These are phyloP conservation scores for Xestia xanthographa DNA, from an alignment of 2,888 invertebrate species.

Conservation along the genomic window DNA sequence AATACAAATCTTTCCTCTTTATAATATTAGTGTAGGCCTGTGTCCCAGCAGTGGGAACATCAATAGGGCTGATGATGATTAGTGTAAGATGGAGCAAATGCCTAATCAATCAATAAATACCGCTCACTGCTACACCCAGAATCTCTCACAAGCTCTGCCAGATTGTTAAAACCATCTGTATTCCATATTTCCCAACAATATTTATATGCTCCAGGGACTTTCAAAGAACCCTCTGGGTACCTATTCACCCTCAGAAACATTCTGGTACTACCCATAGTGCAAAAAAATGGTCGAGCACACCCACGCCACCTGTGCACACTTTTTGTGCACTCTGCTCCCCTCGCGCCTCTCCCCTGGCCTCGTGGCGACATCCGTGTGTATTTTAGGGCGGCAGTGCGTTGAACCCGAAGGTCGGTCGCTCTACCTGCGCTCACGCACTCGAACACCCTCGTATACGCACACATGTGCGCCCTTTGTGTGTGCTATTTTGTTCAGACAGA, in stretches of 20 bases:
- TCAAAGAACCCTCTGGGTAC: not conserved
- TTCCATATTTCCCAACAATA: not conserved
- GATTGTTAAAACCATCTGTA: not conserved
- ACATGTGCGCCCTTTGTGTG: slow-evolving; percentile 28
- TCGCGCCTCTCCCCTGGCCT: slow-evolving; percentile 17
- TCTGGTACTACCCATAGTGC: not conserved
- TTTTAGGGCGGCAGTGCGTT: slow-evolving; percentile 73
- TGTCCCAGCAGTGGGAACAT: no score
- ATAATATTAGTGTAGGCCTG: no score
- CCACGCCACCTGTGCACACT: slow-evolving; percentile 46
- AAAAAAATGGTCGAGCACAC: slow-evolving; percentile 25
- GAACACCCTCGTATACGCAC: slow-evolving; percentile 33
- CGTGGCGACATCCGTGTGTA: slow-evolving; percentile 65
- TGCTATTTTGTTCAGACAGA: slow-evolving; percentile 39
- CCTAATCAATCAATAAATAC: not conserved
- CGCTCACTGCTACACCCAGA: not conserved
- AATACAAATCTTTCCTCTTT: no score
- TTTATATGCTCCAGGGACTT: slow-evolving; percentile 1
- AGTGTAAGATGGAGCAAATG: no score
- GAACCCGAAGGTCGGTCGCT: slow-evolving; percentile 77
- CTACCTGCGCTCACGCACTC: slow-evolving; percentile 72
- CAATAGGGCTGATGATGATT: no score
- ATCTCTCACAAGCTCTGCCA: not conserved
- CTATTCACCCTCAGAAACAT: not conserved
- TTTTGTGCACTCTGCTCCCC: slow-evolving; percentile 39